A percentile compares a stretch with the other conserved stretches of the same genome.
These are phyloP conservation scores for Ibycter americanus DNA, from an alignment of 2,797 vertebrate species.

Conservation along the genomic window DNA sequence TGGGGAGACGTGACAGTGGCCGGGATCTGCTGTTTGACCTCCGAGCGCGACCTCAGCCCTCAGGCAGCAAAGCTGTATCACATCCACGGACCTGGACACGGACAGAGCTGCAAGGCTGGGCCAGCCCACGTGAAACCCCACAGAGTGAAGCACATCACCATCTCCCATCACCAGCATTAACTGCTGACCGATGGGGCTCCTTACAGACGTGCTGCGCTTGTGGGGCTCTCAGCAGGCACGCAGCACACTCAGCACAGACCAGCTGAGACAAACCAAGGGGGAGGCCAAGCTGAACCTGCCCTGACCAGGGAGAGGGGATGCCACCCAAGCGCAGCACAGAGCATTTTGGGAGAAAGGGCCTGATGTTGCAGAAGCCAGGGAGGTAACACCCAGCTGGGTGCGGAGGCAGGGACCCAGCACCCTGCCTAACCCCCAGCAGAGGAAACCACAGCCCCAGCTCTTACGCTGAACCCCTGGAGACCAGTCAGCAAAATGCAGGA, in stretches of 20 bases:
- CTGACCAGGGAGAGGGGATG: not conserved
- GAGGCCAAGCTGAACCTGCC: not conserved
- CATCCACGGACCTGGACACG: not conserved
- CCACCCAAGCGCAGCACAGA: accelerated
- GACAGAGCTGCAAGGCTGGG: not conserved
- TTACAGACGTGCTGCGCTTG: accelerated
- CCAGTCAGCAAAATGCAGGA: not conserved
- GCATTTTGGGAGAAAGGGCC: not conserved
- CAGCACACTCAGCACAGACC: not conserved
- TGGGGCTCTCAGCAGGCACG: not conserved
- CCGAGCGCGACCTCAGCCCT: not conserved
- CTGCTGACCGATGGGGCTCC: accelerated
- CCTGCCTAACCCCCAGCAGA: not conserved
- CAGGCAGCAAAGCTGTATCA: not conserved
- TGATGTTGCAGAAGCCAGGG: too few species aligned
- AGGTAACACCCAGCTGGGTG: not conserved
- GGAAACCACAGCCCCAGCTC: not conserved
- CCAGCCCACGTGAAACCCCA: not conserved
- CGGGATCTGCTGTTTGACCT: not conserved
- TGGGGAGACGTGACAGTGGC: not conserved
- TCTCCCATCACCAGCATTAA: not conserved
- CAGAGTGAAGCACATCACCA: accelerated
- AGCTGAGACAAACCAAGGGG: accelerated
- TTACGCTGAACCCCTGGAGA: not conserved
- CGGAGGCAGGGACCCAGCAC: not conserved